phyloP scores from a whole-genome alignment of 2,888 invertebrate genomes.

The Baccha elongata region DNA sequence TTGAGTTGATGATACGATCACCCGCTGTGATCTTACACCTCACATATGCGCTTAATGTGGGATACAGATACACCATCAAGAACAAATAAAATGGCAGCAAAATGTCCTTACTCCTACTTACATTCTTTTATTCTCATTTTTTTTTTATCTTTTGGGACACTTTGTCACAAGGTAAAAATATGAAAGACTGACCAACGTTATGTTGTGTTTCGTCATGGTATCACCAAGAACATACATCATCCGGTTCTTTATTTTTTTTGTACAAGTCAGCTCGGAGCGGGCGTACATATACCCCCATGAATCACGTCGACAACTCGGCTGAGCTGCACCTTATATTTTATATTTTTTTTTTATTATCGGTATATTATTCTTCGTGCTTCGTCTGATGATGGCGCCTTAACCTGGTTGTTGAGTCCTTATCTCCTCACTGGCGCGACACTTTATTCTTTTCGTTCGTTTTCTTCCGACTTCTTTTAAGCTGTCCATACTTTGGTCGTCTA shows the following conservation, averaged over 20 bases:
- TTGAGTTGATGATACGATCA: conserved; percentile 67
- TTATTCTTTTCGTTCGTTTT: conserved; percentile 53
- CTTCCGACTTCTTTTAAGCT: conserved; percentile 57
- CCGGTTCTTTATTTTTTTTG: conserved; percentile 36
- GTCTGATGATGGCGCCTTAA: conserved; percentile 65
- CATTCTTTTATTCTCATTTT: conserved; percentile 21
- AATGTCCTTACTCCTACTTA: conserved; percentile 44
- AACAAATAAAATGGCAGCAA: conserved; percentile 53
- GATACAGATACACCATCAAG: conserved; percentile 18
- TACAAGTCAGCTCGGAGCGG: conserved; percentile 30
- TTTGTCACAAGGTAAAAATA: conserved; percentile 56
- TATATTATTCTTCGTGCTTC: conserved; percentile 37
- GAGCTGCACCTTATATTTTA: conserved; percentile 66
- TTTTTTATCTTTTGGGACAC: conserved; percentile 40
- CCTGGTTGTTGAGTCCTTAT: conserved; percentile 64
- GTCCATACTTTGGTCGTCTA: conserved; percentile 44
- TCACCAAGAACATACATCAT: conserved; percentile 67
- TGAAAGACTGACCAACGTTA: conserved; percentile 70
- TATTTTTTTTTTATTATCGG: conserved; percentile 18
- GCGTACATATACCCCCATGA: conserved; percentile 63
- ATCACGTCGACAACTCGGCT: conserved; percentile 48
- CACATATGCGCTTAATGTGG: conserved; percentile 50
- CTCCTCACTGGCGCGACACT: conserved; percentile 69
- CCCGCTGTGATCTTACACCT: conserved; percentile 72
- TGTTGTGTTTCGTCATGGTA: conserved; percentile 54